phyloP scores from a whole-genome alignment of 2,888 invertebrate genomes.

The Sphaerophoria taeniata region DNA sequence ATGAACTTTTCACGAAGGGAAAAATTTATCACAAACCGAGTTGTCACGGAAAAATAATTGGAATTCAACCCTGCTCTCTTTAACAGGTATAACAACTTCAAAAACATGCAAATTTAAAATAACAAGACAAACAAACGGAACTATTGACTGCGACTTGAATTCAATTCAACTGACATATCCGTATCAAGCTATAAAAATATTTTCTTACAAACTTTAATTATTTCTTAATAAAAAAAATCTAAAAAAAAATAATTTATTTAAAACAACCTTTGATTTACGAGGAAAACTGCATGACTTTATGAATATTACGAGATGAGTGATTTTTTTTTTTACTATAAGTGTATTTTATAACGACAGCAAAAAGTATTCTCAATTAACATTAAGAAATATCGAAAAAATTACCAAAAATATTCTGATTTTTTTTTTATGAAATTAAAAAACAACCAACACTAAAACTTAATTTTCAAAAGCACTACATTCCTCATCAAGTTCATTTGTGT shows the following conservation, averaged over 20 bases:
- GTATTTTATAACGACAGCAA: background rate
- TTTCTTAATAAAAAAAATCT: slow-evolving; percentile 36
- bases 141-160: too few relatives aligned
- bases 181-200: slow-evolving; percentile 19
- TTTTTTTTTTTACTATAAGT: slow-evolving; percentile 2
- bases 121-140: too few relatives aligned
- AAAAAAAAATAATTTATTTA: background rate
- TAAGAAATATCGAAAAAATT: background rate
- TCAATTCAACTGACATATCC: background rate
- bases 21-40: too few relatives aligned
- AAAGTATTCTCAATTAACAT: background rate
- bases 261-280: slow-evolving; percentile 66
- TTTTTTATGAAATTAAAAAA: background rate
- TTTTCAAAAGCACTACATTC: slow-evolving; percentile 23
- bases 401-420: background rate
- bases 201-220: slow-evolving; percentile 47
- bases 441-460: slow-evolving; percentile 45
- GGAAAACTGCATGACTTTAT: slow-evolving; percentile 14
- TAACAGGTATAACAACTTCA: too few relatives aligned
- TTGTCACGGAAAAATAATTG: too few relatives aligned
- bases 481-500: slow-evolving; percentile 29
- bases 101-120: too few relatives aligned
- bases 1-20: too few relatives aligned
- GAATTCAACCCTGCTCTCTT: too few relatives aligned
- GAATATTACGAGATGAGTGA: background rate